Conservation (phyloP, 2,888 invertebrate genomes). For the Limnephilus marmoratus region DNA sequence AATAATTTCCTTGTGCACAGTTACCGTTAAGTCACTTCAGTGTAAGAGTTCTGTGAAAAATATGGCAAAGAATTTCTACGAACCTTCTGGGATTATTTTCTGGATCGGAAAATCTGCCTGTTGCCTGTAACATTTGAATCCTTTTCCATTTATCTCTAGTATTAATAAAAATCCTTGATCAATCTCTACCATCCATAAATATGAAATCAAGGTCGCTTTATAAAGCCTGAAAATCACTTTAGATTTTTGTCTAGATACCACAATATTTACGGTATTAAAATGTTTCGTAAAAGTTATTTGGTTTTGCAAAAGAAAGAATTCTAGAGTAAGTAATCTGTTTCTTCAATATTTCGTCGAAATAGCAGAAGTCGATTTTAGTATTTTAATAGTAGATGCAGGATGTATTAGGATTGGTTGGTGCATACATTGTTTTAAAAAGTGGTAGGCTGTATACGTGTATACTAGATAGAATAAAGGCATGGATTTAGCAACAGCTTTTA, state of each 20-base stretch:
- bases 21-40: not conserved
- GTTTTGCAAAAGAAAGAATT: too few relatives aligned
- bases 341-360: too few relatives aligned
- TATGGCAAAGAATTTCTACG: not conserved
- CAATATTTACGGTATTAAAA: too few relatives aligned
- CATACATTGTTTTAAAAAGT: not conserved
- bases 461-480: not conserved
- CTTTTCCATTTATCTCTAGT: not conserved
- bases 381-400: not conserved
- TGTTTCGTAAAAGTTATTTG: too few relatives aligned
- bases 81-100: not conserved
- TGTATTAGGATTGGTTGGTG: not conserved
- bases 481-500: not conserved
- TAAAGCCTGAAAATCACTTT: not conserved
- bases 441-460: not conserved
- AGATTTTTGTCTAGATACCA: not conserved
- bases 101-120: not conserved
- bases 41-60: not conserved
- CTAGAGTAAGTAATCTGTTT: too few relatives aligned
- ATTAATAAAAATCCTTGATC: not conserved
- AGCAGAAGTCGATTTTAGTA: not conserved
- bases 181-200: not conserved
- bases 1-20: not conserved
- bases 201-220: not conserved
- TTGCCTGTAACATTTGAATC: not conserved